phyloP scores from a whole-genome alignment of 1,140 invertebrate species.

The Drosophila sechellia region DNA sequence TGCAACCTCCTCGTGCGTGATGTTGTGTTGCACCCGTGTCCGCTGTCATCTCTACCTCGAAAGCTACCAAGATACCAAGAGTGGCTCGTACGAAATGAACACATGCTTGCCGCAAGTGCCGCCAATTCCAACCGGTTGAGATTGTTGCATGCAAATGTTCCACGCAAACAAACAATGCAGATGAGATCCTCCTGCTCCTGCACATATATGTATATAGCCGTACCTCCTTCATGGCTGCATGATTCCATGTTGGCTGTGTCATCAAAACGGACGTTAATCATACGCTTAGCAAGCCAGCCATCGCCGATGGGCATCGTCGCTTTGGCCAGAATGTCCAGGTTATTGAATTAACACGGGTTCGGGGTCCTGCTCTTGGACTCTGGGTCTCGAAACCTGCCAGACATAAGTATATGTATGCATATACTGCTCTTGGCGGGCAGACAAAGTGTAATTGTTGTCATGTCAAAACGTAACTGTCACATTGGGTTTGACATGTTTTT shows the following conservation, averaged over 20 bases:
- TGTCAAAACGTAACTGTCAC: constrained; percentile 80
- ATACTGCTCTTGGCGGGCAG: constrained; percentile 9
- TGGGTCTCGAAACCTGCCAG: neutral
- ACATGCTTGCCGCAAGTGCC: constrained; percentile 66
- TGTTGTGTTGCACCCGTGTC: constrained; percentile 24
- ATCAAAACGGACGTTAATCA: constrained; percentile 82
- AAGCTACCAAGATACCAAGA: constrained; percentile 33
- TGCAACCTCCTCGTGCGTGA: constrained; percentile 31
- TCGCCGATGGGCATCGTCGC: constrained; percentile 59
- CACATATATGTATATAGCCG: neutral
- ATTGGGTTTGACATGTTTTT: constrained; percentile 82
- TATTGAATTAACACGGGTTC: constrained; percentile 69
- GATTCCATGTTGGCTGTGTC: constrained; percentile 58
- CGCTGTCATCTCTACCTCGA: constrained; percentile 31
- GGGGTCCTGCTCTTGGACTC: constrained; percentile 37
- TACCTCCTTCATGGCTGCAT: constrained; percentile 17
- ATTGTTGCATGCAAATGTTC: constrained; percentile 74
- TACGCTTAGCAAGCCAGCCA: constrained; percentile 77
- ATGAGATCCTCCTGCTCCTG: constrained; percentile 21
- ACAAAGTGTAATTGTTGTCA: constrained; percentile 76
- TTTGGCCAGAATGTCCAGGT: constrained; percentile 63
- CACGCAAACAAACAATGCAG: constrained; percentile 75
- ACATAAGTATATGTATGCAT: neutral
- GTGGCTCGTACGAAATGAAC: constrained; percentile 36
- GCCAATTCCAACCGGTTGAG: constrained; percentile 68